A percentile compares a stretch with the other conserved stretches of the same genome.
Conservation (phyloP, 1,140 invertebrate species). For the Achatina immaculata region DNA sequence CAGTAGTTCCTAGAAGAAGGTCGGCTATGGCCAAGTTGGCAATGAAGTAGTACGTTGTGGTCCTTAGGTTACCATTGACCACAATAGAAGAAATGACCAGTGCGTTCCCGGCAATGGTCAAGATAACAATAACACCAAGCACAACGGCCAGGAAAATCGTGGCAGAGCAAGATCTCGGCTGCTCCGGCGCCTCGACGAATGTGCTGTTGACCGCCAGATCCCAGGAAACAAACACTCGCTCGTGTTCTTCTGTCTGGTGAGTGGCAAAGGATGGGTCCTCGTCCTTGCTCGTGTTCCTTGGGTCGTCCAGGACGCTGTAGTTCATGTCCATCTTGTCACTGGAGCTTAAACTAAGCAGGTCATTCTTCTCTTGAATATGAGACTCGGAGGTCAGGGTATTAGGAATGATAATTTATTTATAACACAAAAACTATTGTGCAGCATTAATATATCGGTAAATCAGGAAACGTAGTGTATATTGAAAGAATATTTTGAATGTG, state of each 20-base stretch:
- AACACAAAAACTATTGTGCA: too few species aligned
- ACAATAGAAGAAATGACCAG: constrained; percentile 76
- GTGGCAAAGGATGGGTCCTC: background rate
- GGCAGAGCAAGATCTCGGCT: background rate
- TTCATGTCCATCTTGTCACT: too few species aligned
- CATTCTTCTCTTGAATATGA: too few species aligned
- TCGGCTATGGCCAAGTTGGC: constrained; percentile 68
- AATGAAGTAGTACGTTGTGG: constrained; percentile 70
- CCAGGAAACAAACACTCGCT: background rate
- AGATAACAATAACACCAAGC: constrained; percentile 71
- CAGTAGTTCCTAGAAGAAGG: constrained; percentile 72
- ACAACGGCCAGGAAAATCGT: constrained; percentile 47
- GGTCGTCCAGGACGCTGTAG: background rate
- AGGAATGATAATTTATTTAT: too few species aligned
- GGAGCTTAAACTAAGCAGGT: too few species aligned
- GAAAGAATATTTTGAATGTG: too few species aligned
- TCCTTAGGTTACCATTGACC: constrained; percentile 74
- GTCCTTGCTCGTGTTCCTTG: background rate
- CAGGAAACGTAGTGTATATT: too few species aligned
- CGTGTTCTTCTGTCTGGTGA: background rate
- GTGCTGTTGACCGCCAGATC: background rate
- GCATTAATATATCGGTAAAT: too few species aligned
- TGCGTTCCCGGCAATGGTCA: constrained; percentile 76
- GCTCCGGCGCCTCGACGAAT: background rate
- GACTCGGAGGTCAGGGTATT: too few species aligned